Conservation (phyloP, 2,113 vertebrate genomes). For the Tenrec ecaudatus region DNA sequence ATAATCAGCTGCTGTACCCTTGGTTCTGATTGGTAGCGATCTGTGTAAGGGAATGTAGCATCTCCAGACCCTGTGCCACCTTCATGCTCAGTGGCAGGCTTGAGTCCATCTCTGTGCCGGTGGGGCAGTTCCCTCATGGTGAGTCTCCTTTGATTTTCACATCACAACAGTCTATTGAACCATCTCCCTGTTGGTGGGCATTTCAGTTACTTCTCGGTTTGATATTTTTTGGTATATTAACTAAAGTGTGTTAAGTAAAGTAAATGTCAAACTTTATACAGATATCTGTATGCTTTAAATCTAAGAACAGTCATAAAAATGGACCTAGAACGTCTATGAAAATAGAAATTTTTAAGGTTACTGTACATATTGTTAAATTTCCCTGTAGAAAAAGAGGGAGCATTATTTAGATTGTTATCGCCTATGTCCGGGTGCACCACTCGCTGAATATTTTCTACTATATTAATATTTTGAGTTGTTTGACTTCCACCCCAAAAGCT, state of each 20-base stretch:
- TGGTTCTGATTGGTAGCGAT: neutral
- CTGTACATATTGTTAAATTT: neutral
- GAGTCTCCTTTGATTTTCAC: neutral
- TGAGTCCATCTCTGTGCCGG: neutral
- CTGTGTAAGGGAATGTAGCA: neutral
- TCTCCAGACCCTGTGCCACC: neutral
- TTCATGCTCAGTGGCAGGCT: neutral
- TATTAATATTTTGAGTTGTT: neutral
- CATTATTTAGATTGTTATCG: neutral
- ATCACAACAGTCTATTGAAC: neutral
- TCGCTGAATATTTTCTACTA: neutral
- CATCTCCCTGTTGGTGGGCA: neutral
- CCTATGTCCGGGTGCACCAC: too few species aligned
- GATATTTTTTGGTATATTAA: neutral
- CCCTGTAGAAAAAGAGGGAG: neutral
- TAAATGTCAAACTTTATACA: neutral
- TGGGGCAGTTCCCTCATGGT: neutral
- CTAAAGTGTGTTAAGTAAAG: neutral
- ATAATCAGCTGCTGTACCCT: neutral
- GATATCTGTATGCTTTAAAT: neutral
- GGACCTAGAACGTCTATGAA: too few species aligned
- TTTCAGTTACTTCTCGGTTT: neutral
- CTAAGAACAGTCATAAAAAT: rapidly evolving
- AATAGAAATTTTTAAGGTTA: neutral
- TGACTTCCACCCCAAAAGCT: neutral